Base-by-base conservation (phyloP, 2,888 invertebrate species). In the Buathra laborator region DNA sequence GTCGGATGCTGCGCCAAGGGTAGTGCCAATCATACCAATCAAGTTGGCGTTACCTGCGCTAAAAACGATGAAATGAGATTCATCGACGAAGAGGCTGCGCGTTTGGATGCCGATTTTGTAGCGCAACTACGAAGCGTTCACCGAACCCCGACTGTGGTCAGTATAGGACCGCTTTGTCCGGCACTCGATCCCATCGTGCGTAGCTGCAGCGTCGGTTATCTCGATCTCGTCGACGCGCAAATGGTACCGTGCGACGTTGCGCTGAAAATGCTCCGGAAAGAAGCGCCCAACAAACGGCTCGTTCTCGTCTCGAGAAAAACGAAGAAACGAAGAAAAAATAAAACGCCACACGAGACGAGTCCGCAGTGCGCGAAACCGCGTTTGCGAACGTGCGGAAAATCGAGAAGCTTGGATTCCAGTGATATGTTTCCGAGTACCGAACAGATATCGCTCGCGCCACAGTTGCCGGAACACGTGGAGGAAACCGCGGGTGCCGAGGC, bases 131-230 rank as follows among this genome's bases (percentile, higher is more conserved):
- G 89, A 0, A 85, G 88, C 9, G 93, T 93, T 56, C 92, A 91
- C 56, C 93, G 96, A 68, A 92, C 93, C 0, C 95, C 96, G 3
- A 96, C 96, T 0, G 95, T 96, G 3, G 95, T 96, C 44, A 96
- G 96, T 0, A 96, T 96, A 83, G 96, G 96, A 53, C 96, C 96
- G 0, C 93, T 94, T 0, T 94, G 93, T 78, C 87, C 95, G 14
- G 94, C 95, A 0, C 95, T 95, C 37, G 97, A 97, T 89, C 96
- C 96, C 0, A 97, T 97, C 94, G 96, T 97, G 0, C 95, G 98
- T 44, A 98, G 98, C 92, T 98, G 98, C 93, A 98, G 98, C 93
- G 98, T 98, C 2, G 98, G 98, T 0, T 98, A 97, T 92, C 94
- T 98, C 88, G 98, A 98, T 92, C 95, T 97, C 86, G 97, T 98